Evolutionary conservation across 2,797 vertebrate genomes (phyloP), one percentile per base, ranked within the genome.

Genomic region (Distichodus sexfasciatus): DNA sequence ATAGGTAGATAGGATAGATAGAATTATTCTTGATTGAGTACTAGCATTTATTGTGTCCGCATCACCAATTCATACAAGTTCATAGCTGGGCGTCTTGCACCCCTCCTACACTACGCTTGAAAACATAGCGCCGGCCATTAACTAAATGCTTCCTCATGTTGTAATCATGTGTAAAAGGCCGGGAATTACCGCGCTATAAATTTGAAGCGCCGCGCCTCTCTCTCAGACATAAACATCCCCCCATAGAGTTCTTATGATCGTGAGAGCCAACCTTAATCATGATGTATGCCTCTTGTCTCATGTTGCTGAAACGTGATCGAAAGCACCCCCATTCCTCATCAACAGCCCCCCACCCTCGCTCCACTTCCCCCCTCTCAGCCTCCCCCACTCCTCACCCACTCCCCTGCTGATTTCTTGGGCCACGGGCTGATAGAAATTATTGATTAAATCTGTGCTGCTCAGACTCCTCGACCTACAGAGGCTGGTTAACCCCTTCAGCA

Each of bases 391-490:
- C 66, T 67, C 63, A 78, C 83, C 85, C 86, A 82, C 88, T n/a
- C 89, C 87, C 89, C 86, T 85, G 86, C 86, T 90, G 90, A 91
- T 91, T 90, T 89, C 90, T 91, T 87, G 89, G 92, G 87, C 91
- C 89, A 91, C 86, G 87, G 91, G 91, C 92, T 92, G 93, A 94
- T 93, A 94, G 92, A 93, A 92, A 94, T 93, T 94, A 93, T 93
- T 93, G 93, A 94, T 94, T 93, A 91, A 91, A 92, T 91, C 91
- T 92, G 88, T 90, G 91, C 90, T 89, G 89, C 85, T 88, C 89
- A 87, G 89, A 90, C 89, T 92, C 86, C 86, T 86, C 89, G 85
- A 92, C 88, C 89, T 89, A 89, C 88, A 87, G 87, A 91, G 89
- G 88, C 88, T 85, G 82, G 84, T 93, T 94, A 93, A 93, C 92